Percentiles rank a stretch among this genome's conserved stretches.
Evolutionary conservation across 2,888 invertebrate species (phyloP).

Genomic region (Pterostichus niger): DNA sequence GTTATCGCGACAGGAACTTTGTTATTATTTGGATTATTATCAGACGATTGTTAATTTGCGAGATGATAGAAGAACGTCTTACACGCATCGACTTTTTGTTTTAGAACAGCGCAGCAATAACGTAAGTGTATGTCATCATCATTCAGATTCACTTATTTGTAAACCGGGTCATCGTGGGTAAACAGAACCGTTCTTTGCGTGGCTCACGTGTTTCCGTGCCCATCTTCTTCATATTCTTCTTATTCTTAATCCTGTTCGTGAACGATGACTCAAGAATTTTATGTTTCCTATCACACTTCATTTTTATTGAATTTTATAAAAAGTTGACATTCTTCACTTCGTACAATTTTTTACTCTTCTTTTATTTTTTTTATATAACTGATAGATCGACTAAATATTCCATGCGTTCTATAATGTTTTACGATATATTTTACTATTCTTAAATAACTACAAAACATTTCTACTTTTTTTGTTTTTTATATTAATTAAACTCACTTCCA

Average conservation of each 20-base stretch:
- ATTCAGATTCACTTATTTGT: conserved; percentile 67
- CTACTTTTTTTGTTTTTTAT: too few species aligned
- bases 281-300: conserved; percentile 12
- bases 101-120: conserved; percentile 48
- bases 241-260: conserved; percentile 18
- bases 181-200: conserved; percentile 63
- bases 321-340: conserved; percentile 14
- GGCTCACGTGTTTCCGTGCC: conserved; percentile 21
- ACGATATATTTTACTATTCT: too few species aligned
- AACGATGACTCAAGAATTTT: conserved; percentile 40
- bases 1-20: neutral
- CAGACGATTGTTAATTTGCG: neutral
- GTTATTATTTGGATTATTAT: conserved; percentile 10
- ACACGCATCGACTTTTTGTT: conserved; percentile 38
- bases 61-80: conserved; percentile 1
- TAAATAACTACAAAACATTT: too few species aligned
- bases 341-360: neutral
- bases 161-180: conserved; percentile 61
- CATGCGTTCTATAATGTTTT: too few species aligned
- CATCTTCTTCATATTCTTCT: conserved; percentile 19
- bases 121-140: conserved; percentile 59
- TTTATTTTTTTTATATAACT: neutral
- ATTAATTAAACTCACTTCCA: too few species aligned
- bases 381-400: neutral
- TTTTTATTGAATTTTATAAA: conserved; percentile 20